Base-by-base conservation (phyloP, 2,113 vertebrate genomes). In the Psammodynastes pulverulentus region DNA sequence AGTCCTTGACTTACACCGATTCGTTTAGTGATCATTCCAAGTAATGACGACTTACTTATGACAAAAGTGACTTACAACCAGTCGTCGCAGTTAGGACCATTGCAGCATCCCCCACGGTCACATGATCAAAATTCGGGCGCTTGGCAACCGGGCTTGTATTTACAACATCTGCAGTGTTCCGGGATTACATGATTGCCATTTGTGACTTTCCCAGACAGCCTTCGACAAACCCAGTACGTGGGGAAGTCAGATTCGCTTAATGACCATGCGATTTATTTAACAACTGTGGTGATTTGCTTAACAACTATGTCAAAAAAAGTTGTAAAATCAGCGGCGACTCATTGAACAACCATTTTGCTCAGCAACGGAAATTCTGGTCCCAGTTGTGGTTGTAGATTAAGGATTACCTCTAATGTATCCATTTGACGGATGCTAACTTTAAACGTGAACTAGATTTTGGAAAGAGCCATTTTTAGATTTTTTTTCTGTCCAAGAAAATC, bases 81-180 rank as follows among this genome's bases (percentile, higher is more conserved):
- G 12, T n/a, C 4, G 3, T n/a, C 29, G 1, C 29, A n/a, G 2
- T 15, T 67, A n/a, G n/a, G 1, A 67, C 29, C 0, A 5, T 1
- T 67, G 58, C 29, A 67, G 58, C 58, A 67, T 67, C 58, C 12
- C 12, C 12, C 58, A 67, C 4, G 12, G 10, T n/a, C 58, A 67
- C 29, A n/a, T 67, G 58, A 67, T 67, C 29, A 67, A 67, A n/a
- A 67, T n/a, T 67, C 13, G 4, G 58, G 4, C 12, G 1, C 58
- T 62, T 62, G 26, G 56, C 58, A 62, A 62, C 9, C 10, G 7
- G 7, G 54, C 24, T 29, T 62, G 26, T 29, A 62, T 29, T 54
- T 23, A 24, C 8, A 56, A 56, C 54, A 56, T 56, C 8, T 56
- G 23, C 23, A 56, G 54, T 62, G 4, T 62, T 62, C 26, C 54